These are phyloP conservation scores for Drosophila nasuta DNA, from an alignment of 1,140 invertebrate species.

Conservation along the genomic window DNA sequence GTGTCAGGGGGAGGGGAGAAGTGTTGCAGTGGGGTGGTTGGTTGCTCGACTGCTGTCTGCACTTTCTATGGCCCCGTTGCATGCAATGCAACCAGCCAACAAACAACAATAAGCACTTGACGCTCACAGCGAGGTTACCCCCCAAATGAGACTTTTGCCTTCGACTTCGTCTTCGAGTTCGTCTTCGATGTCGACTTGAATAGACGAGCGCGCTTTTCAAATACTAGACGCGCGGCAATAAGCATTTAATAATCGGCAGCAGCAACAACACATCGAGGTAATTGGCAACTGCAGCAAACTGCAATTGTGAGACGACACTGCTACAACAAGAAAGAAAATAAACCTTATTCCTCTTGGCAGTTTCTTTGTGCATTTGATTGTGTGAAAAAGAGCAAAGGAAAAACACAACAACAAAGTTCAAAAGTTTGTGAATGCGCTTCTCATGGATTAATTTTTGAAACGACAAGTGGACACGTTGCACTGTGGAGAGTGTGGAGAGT, in stretches of 20 bases:
- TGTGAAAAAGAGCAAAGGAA: constrained; percentile 66
- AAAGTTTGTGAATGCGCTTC: constrained; percentile 74
- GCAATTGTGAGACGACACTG: constrained; percentile 54
- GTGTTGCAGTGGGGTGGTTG: background rate
- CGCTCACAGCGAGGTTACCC: constrained; percentile 27
- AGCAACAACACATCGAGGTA: constrained; percentile 46
- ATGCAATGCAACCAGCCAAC: constrained; percentile 60
- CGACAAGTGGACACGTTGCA: constrained; percentile 11
- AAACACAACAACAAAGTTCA: constrained; percentile 65
- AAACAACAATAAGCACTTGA: constrained; percentile 50
- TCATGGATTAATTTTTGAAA: constrained; percentile 58
- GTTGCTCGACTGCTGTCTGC: constrained; percentile 53
- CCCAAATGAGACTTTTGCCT: constrained; percentile 29
- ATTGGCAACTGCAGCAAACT: constrained; percentile 54
- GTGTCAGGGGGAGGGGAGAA: no score
- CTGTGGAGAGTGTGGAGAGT: background rate
- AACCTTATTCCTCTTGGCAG: constrained; percentile 4
- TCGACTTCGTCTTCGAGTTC: constrained; percentile 31
- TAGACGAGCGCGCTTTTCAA: constrained; percentile 66
- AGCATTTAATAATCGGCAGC: constrained; percentile 76
- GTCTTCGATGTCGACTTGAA: constrained; percentile 12
- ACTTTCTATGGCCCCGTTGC: constrained; percentile 81
- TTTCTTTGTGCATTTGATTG: constrained; percentile 74
- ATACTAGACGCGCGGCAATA: constrained; percentile 54
- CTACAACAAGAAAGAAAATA: background rate